Conservation (phyloP, 2,797 vertebrate genomes). For the Anableps anableps region DNA sequence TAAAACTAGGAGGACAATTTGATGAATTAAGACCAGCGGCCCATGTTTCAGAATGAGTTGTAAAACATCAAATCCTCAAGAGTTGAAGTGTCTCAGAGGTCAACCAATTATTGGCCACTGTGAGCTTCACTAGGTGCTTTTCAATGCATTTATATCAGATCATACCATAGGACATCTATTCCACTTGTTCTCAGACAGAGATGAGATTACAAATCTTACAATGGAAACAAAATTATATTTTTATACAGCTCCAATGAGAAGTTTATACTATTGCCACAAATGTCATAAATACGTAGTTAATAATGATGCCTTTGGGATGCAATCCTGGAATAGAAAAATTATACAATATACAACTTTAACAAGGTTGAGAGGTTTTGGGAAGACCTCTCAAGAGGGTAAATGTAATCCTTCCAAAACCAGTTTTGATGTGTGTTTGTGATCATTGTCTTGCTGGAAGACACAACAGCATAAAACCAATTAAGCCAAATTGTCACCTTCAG, state of each 20-base stretch:
- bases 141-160: slow-evolving; percentile 70
- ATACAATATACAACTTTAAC: not conserved
- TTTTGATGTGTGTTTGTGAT: not conserved
- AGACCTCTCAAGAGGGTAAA: not conserved
- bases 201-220: slow-evolving; percentile 54
- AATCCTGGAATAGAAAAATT: not conserved
- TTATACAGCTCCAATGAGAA: not conserved
- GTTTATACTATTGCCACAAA: not conserved
- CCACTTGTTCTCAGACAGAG: slow-evolving; percentile 54
- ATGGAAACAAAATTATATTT: slow-evolving; percentile 35
- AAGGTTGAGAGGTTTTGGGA: not conserved
- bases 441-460: not conserved
- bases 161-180: slow-evolving; percentile 58
- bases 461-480: not conserved
- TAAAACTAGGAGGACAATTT: slow-evolving; percentile 42
- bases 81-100: slow-evolving; percentile 66
- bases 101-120: slow-evolving; percentile 66
- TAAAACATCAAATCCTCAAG: slow-evolving; percentile 64
- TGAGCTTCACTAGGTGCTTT: slow-evolving; percentile 59
- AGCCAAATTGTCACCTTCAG: not conserved
- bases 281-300: not conserved
- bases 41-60: slow-evolving; percentile 46
- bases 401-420: not conserved
- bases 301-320: not conserved
- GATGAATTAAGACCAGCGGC: slow-evolving; percentile 51